Evolutionary conservation across 2,888 invertebrate genomes (phyloP).

Genomic region (Glyphotaelius pellucidus): DNA sequence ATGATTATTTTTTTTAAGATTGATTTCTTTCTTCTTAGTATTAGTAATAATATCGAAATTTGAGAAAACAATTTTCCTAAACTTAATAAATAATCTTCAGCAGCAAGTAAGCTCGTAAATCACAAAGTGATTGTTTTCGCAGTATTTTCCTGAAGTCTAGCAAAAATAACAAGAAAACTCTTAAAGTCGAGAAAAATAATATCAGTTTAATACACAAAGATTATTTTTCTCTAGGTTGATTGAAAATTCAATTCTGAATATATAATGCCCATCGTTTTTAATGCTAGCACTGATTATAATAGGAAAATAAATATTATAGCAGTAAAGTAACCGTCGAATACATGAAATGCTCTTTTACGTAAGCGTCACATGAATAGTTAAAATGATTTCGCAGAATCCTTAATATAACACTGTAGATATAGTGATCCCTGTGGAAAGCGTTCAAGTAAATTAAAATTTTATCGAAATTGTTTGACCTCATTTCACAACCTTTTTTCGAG

Average conservation of each 20-base stretch:
- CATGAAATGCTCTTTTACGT: neutral
- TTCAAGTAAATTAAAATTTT: neutral
- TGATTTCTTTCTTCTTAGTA: neutral
- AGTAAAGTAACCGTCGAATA: neutral
- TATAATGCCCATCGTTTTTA: neutral
- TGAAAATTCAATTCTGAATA: neutral
- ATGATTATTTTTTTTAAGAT: neutral
- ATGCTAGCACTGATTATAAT: neutral
- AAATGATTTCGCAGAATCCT: neutral
- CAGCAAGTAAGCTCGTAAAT: constrained; percentile 26
- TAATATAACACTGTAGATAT: neutral
- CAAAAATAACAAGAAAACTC: neutral
- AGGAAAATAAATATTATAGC: neutral
- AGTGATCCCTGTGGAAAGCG: neutral
- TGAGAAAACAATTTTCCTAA: neutral
- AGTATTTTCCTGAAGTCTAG: neutral
- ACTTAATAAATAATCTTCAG: neutral
- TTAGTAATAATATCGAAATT: neutral
- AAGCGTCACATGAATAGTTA: neutral
- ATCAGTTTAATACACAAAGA: neutral
- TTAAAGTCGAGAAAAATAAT: neutral
- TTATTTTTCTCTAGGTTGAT: neutral
- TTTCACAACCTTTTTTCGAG: neutral
- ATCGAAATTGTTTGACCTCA: neutral
- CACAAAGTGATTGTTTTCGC: neutral